Conservation (phyloP, 2,797 vertebrate species). For the Rhinichthys osculus region DNA sequence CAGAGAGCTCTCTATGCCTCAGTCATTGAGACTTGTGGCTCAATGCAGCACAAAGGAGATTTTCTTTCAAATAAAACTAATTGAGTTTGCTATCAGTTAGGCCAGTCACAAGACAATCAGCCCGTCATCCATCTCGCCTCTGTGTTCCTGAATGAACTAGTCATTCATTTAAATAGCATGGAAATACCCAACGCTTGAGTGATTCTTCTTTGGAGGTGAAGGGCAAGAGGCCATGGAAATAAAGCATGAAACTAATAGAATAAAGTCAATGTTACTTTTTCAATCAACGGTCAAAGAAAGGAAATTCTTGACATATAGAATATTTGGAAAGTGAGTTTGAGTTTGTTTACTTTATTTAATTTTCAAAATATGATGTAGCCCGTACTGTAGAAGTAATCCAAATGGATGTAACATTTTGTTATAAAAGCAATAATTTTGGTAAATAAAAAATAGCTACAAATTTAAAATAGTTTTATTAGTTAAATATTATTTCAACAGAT, state of each 20-base stretch:
- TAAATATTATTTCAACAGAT: neutral
- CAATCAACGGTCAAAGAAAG: neutral
- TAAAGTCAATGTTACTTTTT: neutral
- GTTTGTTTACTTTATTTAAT: neutral
- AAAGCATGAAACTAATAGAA: neutral
- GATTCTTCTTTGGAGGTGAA: neutral
- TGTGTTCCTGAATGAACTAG: constrained; percentile 23
- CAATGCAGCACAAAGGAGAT: constrained; percentile 43
- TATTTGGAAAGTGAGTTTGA: neutral
- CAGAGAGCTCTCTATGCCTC: neutral
- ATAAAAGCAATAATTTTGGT: neutral
- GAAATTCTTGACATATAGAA: neutral
- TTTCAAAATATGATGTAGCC: neutral
- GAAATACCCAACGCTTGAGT: neutral
- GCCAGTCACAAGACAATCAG: constrained; percentile 56
- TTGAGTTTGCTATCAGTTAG: constrained; percentile 40
- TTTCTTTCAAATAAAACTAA: constrained; percentile 48
- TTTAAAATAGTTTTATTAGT: neutral
- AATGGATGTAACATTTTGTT: neutral
- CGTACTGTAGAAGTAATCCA: neutral
- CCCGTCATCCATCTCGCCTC: constrained; percentile 29
- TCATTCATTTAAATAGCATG: constrained; percentile 16
- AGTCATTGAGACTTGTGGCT: constrained; percentile 17
- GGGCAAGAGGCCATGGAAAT: neutral
- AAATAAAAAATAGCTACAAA: neutral